Base-by-base conservation (phyloP, 2,797 vertebrate species). In the Anas capensis region DNA sequence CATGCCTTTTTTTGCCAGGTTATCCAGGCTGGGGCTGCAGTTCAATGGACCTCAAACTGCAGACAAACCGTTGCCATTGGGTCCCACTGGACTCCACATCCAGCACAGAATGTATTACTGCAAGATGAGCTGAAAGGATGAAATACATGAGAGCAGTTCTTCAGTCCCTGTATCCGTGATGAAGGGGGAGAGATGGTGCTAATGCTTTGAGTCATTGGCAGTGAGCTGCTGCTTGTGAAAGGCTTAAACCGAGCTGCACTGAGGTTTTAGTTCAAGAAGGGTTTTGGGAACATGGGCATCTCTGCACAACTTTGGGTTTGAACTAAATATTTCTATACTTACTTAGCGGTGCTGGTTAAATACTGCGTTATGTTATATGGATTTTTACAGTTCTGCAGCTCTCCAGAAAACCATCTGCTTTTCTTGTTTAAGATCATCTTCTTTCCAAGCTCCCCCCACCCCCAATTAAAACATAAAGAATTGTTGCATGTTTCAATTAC, bases 241-340 rank as follows among this genome's bases (percentile, higher is more conserved):
- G 18, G n/a, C 53, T 72, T 88, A 11, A 80, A 15, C 18, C 17
- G 42, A 66, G 18, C 68, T 68, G 33, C 8, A 24, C 65, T 16
- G 36, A 2, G 10, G 27, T 27, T 51, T 24, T 82, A 58, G 6
- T 68, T 61, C 0, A 44, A 44, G 72, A 40, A 85, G 48, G 24
- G 8, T 7, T 11, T 23, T 1, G 24, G 18, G 29, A 46, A 5
- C 0, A 0, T 56, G 48, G 31, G 33, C 23, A 2, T 79, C 82
- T 71, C 66, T 60, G 65, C 44, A 21, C 34, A 68, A 10, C 34
- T 72, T 73, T 16, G 53, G n/a, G 4, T 66, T 86, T 73, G 34
- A 81, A 2, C 34, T 11, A 24, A 64, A 20, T 44, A 2, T 31
- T 77, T 40, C 76, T 60, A 9, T 64, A 0, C 70, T 83, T 82